Evolutionary conservation across 2,113 vertebrate species (phyloP), one percentile per base, ranked within the genome.

Genomic region (Amblyornis subalaris): DNA sequence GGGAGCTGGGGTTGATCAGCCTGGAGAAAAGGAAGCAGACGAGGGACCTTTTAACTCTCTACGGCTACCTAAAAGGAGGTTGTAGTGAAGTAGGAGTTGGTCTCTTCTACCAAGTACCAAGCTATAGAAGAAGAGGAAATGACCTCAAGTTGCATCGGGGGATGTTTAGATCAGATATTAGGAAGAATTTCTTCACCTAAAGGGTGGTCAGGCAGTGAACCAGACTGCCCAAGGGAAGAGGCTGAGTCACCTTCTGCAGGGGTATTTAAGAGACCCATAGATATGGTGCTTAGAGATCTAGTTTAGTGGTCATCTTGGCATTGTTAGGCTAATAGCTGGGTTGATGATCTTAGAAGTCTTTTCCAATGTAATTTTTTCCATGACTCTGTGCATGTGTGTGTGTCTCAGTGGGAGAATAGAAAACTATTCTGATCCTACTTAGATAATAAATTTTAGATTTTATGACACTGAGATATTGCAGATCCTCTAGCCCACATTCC

Each of bases 211-310:
- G 35, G 11, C 21, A 22, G 14, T 55, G 42, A 7, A 36, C 3
- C 17, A 35, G 31, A 38, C 35, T 55, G 42, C 0, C 0, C 21
- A 26, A 42, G 42, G 28, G 28, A 80, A 51, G 19, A n/a, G 33
- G 8, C 7, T 51, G 45, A n/a, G 20, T 45, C 16, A 17, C 5
- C 5, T 74, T 53, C 16, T 28, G 11, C 9, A 9, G 8, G 4
- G 8, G 2, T 58, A 21, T 66, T 58, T 60, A 29, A 33, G 23
- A 51, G 33, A 51, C 18, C 12, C 4, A 1, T 24, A 33, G 14
- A 36, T 33, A 31, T 6, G 8, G 28, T 45, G 26, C 19, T 51
- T 73, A 51, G 28, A 6, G 24, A 53, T 36, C 7, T 14, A 21
- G 31, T 36, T 50, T 33, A 65, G 18, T 58, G 35, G 8, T 51